Base-by-base conservation (phyloP, 2,113 vertebrate species). In the Ailurus styani region DNA sequence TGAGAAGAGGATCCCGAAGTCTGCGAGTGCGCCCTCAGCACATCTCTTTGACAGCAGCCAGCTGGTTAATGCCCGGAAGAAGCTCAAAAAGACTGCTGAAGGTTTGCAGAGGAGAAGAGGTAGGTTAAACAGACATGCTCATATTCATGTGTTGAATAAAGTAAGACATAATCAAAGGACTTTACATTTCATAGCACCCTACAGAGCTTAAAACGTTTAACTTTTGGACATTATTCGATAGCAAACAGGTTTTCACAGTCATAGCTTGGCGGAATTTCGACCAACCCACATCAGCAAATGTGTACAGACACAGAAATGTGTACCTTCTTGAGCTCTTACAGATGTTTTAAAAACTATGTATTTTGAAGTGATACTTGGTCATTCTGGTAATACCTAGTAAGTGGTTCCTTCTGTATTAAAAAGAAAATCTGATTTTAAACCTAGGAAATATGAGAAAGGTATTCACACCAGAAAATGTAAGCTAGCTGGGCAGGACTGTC, bases 31-130 rank as follows among this genome's bases (percentile, higher is more conserved):
- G 96, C 68, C 99, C 11, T 98, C 99, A 14, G 99, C 99, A 6
- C 99, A 99, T 25, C 99, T 99, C 87, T 99, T 99, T 3, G 99
- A 99, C 96, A 99, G 99, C 98, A 99, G 99, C 96, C 99, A 99
- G 98, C 98, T 99, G 97, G 98, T 99, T 96, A 99, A 99, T 77
- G 99, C 99, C 55, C 99, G 99, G 98, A 99, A 99, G 98, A 99
- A 99, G 98, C 99, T 99, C 96, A 99, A 99, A 98, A 99, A 99
- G 98, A 99, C 99, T 0, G 98, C 99, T 5, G 99, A 99, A 96
- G 99, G 99, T 11, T 98, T 99, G n/a, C 99, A 99, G 94, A 99
- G 99, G 98, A 99, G 99, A 88, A 99, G 99, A 99, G 99, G 99
- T 99, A 98, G 95, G 77, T 96, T 70, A 21, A 9, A 52, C 11